Base-by-base conservation (phyloP, 2,797 vertebrate species). In the Cuniculus paca region DNA sequence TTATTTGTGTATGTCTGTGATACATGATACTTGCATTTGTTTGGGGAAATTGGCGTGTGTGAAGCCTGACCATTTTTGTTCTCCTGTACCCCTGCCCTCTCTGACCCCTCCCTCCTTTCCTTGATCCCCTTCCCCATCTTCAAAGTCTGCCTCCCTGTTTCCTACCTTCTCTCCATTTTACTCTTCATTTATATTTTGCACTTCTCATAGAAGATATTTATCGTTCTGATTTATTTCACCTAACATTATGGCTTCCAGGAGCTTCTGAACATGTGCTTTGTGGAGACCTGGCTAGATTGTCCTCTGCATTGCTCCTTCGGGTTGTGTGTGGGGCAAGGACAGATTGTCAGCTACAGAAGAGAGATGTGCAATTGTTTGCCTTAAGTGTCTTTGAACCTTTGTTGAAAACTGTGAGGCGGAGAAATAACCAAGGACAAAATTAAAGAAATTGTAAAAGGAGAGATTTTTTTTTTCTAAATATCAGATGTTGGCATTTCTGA, bases 281-380 rank as follows among this genome's bases (percentile, higher is more conserved):
- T 93, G 39, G 82, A 97, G 94, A 86, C 56, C 72, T 9, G 48
- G 48, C 90, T 84, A 17, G 31, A 34, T 58, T 81, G 93, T 85
- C 72, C n/a, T 79, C 12, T 84, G 45, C 14, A 6, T 80, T 20
- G 58, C 61, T 96, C 94, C 95, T 97, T 97, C 93, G 63, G 19
- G 20, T 14, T 31, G 9, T 16, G 14, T 22, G 8, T 39, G 48
- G 60, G 12, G 3, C 0, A 19, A n/a, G 13, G 0, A 50, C 0
- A 5, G 82, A 65, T 93, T 96, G 42, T 94, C 78, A 84, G 89
- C 60, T 77, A 36, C 48, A 95, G 88, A 91, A 96, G 91, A 88
- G 88, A 97, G 97, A 95, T 95, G 79, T 88, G 91, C 42, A 65
- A 80, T 96, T 97, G 82, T 97, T 98, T 96, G 92, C 81, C 1